Percentiles rank a stretch among this genome's conserved stretches.
These are phyloP conservation scores for Stomatorhinus walkeri DNA, from an alignment of 2,797 vertebrate genomes.

Conservation along the genomic window DNA sequence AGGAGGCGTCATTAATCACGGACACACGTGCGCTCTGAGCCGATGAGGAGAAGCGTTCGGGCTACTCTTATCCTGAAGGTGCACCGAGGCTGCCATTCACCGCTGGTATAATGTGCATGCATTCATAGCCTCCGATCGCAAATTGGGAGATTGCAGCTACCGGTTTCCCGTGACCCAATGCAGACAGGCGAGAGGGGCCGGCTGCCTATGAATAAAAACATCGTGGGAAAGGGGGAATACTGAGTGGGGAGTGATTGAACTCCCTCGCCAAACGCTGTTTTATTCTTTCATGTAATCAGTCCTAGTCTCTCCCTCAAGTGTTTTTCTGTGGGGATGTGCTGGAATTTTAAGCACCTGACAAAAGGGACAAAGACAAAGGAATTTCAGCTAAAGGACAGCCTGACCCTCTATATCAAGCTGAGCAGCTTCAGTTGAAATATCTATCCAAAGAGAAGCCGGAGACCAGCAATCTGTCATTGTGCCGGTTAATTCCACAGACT, in stretches of 20 bases:
- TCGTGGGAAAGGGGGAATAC: background rate
- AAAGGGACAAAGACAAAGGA: conserved; percentile 17
- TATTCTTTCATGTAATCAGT: conserved; percentile 18
- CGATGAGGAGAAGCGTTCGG: background rate
- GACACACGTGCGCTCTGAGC: background rate
- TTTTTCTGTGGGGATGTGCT: conserved; percentile 6
- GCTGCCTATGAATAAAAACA: conserved; percentile 14
- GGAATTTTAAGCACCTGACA: conserved; percentile 15
- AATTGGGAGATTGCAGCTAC: background rate
- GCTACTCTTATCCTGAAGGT: background rate
- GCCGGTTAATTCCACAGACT: background rate
- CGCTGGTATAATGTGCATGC: background rate
- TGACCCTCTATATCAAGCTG: conserved; percentile 2
- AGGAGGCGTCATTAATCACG: background rate
- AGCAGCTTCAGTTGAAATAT: background rate
- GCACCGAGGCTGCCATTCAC: background rate
- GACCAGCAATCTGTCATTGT: background rate
- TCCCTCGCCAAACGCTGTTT: background rate
- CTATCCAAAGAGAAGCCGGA: background rate
- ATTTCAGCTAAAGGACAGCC: conserved; percentile 8
- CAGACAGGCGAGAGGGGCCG: background rate
- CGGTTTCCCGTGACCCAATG: background rate
- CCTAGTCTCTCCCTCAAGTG: conserved; percentile 4
- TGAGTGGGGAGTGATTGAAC: conserved; percentile 15
- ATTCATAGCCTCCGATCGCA: background rate